These are phyloP conservation scores for Homalodisca vitripennis DNA, from an alignment of 1,140 invertebrate species.

Conservation along the genomic window DNA sequence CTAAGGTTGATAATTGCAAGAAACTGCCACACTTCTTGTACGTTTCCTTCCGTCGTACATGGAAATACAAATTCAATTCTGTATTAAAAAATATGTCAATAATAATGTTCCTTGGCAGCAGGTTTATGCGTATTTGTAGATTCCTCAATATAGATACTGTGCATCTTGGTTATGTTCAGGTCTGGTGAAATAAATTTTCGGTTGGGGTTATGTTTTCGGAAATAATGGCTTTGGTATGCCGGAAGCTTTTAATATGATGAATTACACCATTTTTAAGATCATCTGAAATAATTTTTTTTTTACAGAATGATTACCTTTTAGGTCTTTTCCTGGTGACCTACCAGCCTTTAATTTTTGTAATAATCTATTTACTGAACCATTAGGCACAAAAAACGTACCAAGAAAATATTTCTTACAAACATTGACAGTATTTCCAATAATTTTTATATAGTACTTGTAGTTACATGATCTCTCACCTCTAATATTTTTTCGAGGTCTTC, in stretches of 20 bases:
- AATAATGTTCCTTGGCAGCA: too few species aligned
- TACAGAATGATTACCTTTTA: slow-evolving; percentile 29
- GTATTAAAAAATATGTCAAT: slow-evolving; percentile 33
- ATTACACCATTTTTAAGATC: slow-evolving; percentile 22
- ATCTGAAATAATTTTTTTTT: slow-evolving; percentile 33
- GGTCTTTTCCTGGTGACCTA: slow-evolving; percentile 26
- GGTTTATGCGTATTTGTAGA: not conserved
- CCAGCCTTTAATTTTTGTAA: slow-evolving; percentile 27
- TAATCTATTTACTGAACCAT: slow-evolving; percentile 26
- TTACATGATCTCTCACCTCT: not conserved
- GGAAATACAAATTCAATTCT: slow-evolving; percentile 32
- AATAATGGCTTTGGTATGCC: slow-evolving; percentile 33
- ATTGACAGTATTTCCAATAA: slow-evolving; percentile 14
- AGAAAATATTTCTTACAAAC: slow-evolving; percentile 35
- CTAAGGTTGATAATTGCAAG: too few species aligned
- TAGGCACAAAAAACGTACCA: slow-evolving; percentile 32
- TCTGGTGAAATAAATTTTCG: slow-evolving; percentile 29
- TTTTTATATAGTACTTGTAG: slow-evolving; percentile 22
- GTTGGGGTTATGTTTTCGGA: slow-evolving; percentile 33
- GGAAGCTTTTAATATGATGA: slow-evolving; percentile 35
- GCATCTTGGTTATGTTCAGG: slow-evolving; percentile 31
- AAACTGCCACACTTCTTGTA: slow-evolving; percentile 32
- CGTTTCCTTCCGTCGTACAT: too few species aligned
- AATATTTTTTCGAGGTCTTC: not conserved
- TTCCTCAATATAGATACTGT: slow-evolving; percentile 15